These are phyloP conservation scores for Peucedramus taeniatus DNA, from an alignment of 2,113 vertebrate species.

Conservation along the genomic window DNA sequence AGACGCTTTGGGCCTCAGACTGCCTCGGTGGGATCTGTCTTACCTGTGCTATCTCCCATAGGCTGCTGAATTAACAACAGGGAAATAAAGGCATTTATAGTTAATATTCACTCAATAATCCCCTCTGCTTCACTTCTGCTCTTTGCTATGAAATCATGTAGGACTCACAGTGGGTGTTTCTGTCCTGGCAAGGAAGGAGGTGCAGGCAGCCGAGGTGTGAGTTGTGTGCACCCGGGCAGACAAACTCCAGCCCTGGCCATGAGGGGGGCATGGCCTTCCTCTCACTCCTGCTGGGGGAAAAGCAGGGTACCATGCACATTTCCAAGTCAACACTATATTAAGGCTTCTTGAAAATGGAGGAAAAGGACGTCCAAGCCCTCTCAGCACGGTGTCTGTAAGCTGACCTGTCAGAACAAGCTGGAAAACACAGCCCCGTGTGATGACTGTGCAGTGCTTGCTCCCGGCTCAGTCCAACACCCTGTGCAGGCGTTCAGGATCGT, in stretches of 20 bases:
- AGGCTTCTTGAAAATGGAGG: background rate
- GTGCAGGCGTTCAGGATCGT: background rate
- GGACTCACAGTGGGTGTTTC: background rate
- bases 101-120: background rate
- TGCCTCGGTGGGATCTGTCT: background rate
- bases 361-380: background rate
- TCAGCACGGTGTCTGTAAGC: background rate
- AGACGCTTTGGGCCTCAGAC: background rate
- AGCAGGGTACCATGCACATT: rapidly evolving
- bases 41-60: background rate
- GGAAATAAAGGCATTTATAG: background rate
- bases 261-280: background rate
- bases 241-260: background rate
- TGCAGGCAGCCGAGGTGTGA: rapidly evolving
- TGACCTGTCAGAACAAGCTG: background rate
- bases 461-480: background rate
- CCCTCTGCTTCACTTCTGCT: background rate
- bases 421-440: background rate
- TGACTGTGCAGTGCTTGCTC: background rate
- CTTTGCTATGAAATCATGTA: background rate
- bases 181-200: background rate
- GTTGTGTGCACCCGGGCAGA: background rate
- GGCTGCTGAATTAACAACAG: background rate
- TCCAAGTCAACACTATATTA: background rate
- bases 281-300: background rate